Conservation (phyloP, 2,888 invertebrate genomes). For the Napeogenes sylphis region DNA sequence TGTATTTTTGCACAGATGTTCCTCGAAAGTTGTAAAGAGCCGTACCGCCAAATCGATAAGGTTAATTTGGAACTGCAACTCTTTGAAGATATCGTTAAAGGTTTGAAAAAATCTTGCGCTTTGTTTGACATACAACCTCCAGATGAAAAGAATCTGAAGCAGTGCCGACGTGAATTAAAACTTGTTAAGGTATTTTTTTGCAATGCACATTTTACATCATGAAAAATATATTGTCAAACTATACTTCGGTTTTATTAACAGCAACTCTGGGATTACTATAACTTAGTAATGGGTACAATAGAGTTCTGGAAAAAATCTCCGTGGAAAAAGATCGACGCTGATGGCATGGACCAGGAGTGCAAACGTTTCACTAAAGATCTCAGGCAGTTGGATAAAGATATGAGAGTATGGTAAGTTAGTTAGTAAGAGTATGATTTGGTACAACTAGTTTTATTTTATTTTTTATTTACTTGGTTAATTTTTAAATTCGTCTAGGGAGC, state of each 20-base stretch:
- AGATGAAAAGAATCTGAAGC: slow-evolving; percentile 87
- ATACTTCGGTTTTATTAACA: slow-evolving; percentile 44
- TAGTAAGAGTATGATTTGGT: neutral
- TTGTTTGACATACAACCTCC: slow-evolving; percentile 92
- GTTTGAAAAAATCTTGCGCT: slow-evolving; percentile 83
- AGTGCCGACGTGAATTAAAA: slow-evolving; percentile 86
- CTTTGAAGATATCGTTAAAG: slow-evolving; percentile 83
- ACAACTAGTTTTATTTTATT: neutral
- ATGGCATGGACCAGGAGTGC: slow-evolving; percentile 95
- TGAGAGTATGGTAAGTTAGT: slow-evolving; percentile 82
- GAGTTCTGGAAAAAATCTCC: slow-evolving; percentile 95
- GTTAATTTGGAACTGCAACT: slow-evolving; percentile 80
- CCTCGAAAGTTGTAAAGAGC: slow-evolving; percentile 80
- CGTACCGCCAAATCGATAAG: slow-evolving; percentile 83
- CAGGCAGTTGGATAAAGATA: slow-evolving; percentile 87
- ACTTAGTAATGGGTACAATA: slow-evolving; percentile 87
- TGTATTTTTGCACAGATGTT: slow-evolving; percentile 65
- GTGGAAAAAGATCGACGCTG: slow-evolving; percentile 96
- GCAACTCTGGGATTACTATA: slow-evolving; percentile 93
- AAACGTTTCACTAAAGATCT: slow-evolving; percentile 93
- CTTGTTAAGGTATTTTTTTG: slow-evolving; percentile 78
- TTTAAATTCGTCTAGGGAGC: slow-evolving; percentile 76
- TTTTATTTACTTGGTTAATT: neutral
- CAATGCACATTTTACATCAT: no score
- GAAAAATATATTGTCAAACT: neutral